Percentiles rank a stretch among this genome's conserved stretches.
These are phyloP conservation scores for Drosophila trapezifrons DNA, from an alignment of 1,140 invertebrate genomes.

Conservation along the genomic window DNA sequence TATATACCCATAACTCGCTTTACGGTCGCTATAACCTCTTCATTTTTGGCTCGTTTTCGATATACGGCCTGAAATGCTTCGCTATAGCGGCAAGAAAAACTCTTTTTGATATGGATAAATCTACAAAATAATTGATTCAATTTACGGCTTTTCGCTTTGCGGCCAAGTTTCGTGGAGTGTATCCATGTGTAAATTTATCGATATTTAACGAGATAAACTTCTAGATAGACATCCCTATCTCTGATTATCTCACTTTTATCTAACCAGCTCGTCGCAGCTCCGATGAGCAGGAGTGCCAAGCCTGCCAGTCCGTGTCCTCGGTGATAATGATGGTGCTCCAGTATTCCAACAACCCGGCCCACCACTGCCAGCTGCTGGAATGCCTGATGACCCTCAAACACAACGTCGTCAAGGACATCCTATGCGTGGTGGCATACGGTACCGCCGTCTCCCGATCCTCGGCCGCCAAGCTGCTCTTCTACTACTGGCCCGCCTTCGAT, in stretches of 20 bases:
- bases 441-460: slow-evolving; percentile 95
- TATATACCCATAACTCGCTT: too few relatives aligned
- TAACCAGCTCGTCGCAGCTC: slow-evolving; percentile 86
- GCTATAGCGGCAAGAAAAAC: too few relatives aligned
- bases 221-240: background rate
- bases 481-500: slow-evolving; percentile 99
- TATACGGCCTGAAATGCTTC: too few relatives aligned
- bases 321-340: slow-evolving; percentile 99
- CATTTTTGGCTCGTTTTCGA: too few relatives aligned
- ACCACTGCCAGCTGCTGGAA: slow-evolving; percentile 97
- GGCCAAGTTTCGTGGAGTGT: too few relatives aligned
- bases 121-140: too few relatives aligned
- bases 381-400: slow-evolving; percentile 96
- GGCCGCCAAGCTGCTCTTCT: slow-evolving; percentile 98
- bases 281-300: slow-evolving; percentile 91
- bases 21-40: too few relatives aligned
- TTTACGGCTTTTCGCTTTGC: too few relatives aligned
- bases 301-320: slow-evolving; percentile 95
- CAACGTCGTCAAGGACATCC: slow-evolving; percentile 95
- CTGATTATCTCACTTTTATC: too few relatives aligned
- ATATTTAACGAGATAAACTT: background rate
- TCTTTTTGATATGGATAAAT: too few relatives aligned
- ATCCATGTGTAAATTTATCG: too few relatives aligned
- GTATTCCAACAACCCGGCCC: slow-evolving; percentile 95
- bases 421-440: slow-evolving; percentile 98